Percentiles rank a stretch among this genome's conserved stretches.
phyloP scores from a whole-genome alignment of 2,888 invertebrate species.

The Harmothoe impar region DNA sequence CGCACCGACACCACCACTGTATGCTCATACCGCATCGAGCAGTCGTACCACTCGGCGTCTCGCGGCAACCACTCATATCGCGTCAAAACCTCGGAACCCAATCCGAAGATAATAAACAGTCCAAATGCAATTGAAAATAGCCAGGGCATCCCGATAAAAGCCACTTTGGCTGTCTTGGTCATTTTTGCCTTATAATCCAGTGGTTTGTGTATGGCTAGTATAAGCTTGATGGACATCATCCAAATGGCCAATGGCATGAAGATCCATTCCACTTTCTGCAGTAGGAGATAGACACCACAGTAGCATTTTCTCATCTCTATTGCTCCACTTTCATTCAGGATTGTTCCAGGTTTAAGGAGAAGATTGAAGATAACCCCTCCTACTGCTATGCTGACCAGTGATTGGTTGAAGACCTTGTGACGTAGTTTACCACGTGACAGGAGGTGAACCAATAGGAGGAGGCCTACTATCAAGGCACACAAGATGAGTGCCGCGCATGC shows the following conservation, averaged over 20 bases:
- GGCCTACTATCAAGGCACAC: too few species aligned
- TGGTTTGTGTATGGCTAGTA: neutral
- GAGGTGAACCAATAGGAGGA: neutral
- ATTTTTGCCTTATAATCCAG: neutral
- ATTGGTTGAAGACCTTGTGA: neutral
- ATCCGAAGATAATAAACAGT: neutral
- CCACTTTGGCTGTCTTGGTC: neutral
- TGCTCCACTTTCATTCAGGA: neutral
- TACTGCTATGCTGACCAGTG: neutral
- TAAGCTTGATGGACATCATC: neutral
- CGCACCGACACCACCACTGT: too few species aligned
- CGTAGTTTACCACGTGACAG: neutral
- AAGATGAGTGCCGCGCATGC: too few species aligned
- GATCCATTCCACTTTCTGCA: conserved; percentile 18
- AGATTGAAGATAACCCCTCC: neutral
- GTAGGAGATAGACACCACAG: neutral
- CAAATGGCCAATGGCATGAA: neutral
- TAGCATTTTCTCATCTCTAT: neutral
- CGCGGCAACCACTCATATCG: neutral
- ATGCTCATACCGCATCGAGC: too few species aligned
- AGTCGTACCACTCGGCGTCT: neutral
- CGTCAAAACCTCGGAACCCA: neutral
- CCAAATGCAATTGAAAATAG: neutral
- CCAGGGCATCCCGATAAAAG: neutral
- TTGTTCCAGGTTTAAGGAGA: neutral